These are phyloP conservation scores for Sinocyclocheilus rhinocerous DNA, from an alignment of 2,113 vertebrate genomes.

Conservation along the genomic window DNA sequence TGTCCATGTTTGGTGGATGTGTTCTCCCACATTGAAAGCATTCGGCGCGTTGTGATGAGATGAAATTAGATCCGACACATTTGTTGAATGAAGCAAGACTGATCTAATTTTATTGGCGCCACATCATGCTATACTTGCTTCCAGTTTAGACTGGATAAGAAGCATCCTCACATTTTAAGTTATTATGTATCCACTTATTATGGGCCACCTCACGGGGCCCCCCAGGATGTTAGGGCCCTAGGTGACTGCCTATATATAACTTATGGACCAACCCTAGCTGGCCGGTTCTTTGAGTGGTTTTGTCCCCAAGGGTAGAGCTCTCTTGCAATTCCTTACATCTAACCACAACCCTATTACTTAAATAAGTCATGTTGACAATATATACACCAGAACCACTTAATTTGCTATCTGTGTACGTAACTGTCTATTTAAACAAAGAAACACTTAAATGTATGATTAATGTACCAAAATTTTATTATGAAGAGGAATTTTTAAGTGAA, in stretches of 20 bases:
- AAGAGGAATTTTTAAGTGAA: too few relatives aligned
- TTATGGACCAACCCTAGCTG: not conserved
- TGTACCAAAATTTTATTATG: not conserved
- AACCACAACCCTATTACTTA: not conserved
- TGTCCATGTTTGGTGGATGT: not conserved
- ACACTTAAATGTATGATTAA: not conserved
- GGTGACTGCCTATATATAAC: not conserved
- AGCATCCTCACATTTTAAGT: not conserved
- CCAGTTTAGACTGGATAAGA: not conserved
- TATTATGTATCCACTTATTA: not conserved
- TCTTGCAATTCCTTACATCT: not conserved
- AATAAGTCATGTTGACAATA: not conserved
- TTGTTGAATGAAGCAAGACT: not conserved
- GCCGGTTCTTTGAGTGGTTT: not conserved
- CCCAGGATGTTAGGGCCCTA: not conserved
- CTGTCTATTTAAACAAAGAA: not conserved
- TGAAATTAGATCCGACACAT: not conserved
- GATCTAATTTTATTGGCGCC: not conserved
- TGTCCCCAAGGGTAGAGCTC: not conserved
- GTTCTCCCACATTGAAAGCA: not conserved
- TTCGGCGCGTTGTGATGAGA: not conserved
- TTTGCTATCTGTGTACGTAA: not conserved
- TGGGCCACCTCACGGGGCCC: not conserved
- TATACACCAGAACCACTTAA: not conserved
- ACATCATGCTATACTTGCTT: not conserved